Conservation (phyloP, 2,888 invertebrate genomes). For the Sesamia inferens region DNA sequence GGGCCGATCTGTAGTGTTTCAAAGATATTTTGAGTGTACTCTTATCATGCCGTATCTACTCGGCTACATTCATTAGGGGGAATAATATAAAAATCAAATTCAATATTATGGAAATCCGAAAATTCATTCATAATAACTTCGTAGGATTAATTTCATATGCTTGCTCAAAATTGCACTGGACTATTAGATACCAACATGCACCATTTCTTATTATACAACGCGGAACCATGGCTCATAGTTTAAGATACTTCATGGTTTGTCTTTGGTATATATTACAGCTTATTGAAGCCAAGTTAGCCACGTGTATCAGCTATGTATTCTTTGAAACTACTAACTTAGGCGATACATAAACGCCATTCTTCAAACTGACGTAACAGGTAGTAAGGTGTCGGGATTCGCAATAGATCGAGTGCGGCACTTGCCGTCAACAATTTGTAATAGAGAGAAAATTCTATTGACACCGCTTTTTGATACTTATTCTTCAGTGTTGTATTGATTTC, state of each 20-base stretch:
- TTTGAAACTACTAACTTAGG: not conserved
- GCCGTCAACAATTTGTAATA: constrained; percentile 25
- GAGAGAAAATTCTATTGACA: constrained; percentile 25
- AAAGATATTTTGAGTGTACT: no score
- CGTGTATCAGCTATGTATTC: constrained; percentile 12
- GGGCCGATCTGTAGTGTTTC: no score
- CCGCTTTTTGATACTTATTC: constrained; percentile 24
- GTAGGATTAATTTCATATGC: no score
- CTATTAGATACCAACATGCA: not conserved
- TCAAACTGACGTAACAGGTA: constrained; percentile 17
- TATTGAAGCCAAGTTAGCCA: not conserved
- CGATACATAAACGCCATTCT: constrained; percentile 7
- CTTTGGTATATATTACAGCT: not conserved
- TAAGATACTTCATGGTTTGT: not conserved
- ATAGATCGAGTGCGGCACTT: constrained; percentile 22
- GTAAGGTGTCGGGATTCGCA: constrained; percentile 31
- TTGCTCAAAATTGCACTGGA: no score
- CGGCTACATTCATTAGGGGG: no score
- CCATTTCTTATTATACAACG: not conserved
- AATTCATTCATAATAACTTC: no score
- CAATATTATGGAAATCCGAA: no score
- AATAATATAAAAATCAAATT: no score
- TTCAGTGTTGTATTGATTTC: not conserved
- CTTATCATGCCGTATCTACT: no score
- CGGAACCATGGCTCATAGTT: not conserved